Evolutionary conservation across 2,797 vertebrate species (phyloP), one percentile per base, ranked within the genome.

Genomic region (Alauda arvensis): DNA sequence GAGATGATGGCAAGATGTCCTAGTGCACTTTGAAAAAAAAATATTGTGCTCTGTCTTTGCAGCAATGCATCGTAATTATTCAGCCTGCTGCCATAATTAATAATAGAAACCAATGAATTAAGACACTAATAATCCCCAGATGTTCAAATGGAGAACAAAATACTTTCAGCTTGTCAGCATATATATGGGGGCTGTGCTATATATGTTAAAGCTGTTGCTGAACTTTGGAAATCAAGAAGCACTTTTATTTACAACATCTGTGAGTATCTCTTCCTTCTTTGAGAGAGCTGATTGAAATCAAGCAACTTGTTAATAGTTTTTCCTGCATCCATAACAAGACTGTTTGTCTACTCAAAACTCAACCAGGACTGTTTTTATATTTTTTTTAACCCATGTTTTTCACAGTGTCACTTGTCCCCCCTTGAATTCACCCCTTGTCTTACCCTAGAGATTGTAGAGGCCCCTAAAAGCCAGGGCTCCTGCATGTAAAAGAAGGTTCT

Each of bases 81-180:
- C 92, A 91, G 85, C 85, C 78, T 94, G 86, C 85, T 91, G 88
- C 92, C 82, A 85, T 90, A 90, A 97, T 96, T 97, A 96, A 96
- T 96, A 96, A 96, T 93, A 94, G 94, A 95, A 94, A 88, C 90
- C 59, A 91, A 81, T 93, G 94, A 96, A 96, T 94, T 95, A 96
- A 96, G 95, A 91, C 90, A 88, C 93, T 95, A 96, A 96, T 96
- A 97, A 83, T 83, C 87, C 72, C 94, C 96, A 97, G 96, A 97
- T 95, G 96, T 96, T 97, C 95, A 75, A 91, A 93, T 34, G 91
- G 91, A 93, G 92, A 92, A 95, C 63, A 94, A 91, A 96, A 91
- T 86, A 94, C 94, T 96, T 93, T 39, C 88, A 79, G 92, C 79
- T 88, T 74, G 92, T 96, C 96, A 96, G 96, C 95, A 96, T 46